Evolutionary conservation across 1,140 invertebrate genomes (phyloP).

Genomic region (Yoshiicerus persimilis): DNA sequence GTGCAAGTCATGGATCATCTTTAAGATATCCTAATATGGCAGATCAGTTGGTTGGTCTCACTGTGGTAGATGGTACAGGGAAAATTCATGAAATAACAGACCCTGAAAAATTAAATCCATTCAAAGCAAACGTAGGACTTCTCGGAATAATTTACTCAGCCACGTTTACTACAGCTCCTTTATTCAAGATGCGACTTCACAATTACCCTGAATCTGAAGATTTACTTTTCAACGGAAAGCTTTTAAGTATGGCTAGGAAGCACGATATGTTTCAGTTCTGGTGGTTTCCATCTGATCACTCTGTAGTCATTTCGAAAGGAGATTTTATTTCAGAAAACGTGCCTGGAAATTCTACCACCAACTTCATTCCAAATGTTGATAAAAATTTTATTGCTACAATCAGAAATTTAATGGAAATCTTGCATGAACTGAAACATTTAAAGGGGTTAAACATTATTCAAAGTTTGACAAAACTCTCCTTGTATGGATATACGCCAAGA

Average conservation of each 20-base stretch:
- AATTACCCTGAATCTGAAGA: slow-evolving; percentile 11
- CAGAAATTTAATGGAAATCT: neutral
- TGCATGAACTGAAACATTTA: neutral
- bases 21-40: slow-evolving; percentile 25
- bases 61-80: slow-evolving; percentile 35
- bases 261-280: slow-evolving; percentile 30
- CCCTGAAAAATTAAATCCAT: slow-evolving; percentile 2
- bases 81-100: neutral
- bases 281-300: slow-evolving; percentile 27
- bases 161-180: slow-evolving; percentile 34
- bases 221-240: slow-evolving; percentile 26
- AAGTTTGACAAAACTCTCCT: neutral
- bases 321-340: neutral
- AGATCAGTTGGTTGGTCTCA: slow-evolving; percentile 30
- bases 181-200: slow-evolving; percentile 31
- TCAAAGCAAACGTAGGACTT: slow-evolving; percentile 36
- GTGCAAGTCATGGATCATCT: slow-evolving; percentile 31
- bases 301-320: neutral
- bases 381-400: neutral
- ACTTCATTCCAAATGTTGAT: slow-evolving; percentile 25
- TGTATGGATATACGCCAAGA: neutral
- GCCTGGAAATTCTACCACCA: slow-evolving; percentile 20
- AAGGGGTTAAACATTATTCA: neutral
- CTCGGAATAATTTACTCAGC: slow-evolving; percentile 35
- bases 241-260: neutral